Percentiles rank a stretch among this genome's conserved stretches.
phyloP scores from a whole-genome alignment of 2,888 invertebrate species.

The Drosophila fulvimacula region DNA sequence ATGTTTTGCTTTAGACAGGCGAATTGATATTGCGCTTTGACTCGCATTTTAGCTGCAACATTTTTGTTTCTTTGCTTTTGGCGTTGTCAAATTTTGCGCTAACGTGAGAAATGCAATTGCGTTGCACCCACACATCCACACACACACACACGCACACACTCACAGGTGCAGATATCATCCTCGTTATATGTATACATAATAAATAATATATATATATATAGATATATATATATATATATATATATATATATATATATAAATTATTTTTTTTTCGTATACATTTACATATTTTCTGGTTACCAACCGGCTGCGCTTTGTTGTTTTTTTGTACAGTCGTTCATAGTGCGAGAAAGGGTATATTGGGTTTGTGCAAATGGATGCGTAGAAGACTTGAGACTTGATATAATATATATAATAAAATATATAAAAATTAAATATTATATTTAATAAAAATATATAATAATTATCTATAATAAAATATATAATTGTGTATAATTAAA shows the following conservation, averaged over 20 bases:
- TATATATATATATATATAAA: conserved; percentile 18
- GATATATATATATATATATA: conserved; percentile 18
- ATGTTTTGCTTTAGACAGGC: conserved; percentile 68
- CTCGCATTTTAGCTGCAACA: conserved; percentile 54
- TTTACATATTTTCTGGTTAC: conserved; percentile 76
- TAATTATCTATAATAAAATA: too few species aligned
- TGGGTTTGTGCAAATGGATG: neutral
- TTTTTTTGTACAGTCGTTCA: conserved; percentile 15
- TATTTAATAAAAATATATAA: too few species aligned
- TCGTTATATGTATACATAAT: conserved; percentile 19
- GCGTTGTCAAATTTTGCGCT: conserved; percentile 40
- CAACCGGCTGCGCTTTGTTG: conserved; percentile 54
- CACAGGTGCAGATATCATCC: conserved; percentile 21
- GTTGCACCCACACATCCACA: conserved; percentile 42
- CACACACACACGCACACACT: conserved; percentile 24
- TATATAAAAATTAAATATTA: too few species aligned
- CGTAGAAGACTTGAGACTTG: neutral
- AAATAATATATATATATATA: conserved; percentile 23
- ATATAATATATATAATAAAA: too few species aligned
- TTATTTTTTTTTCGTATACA: conserved; percentile 40
- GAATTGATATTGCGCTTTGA: conserved; percentile 39
- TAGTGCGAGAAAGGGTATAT: neutral
- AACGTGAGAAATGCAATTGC: conserved; percentile 74
- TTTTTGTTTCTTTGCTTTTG: conserved; percentile 20
- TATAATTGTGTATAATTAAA: too few species aligned